Percentiles rank a stretch among this genome's conserved stretches.
Evolutionary conservation across 2,797 vertebrate species (phyloP).

Genomic region (Aphelocoma californica): DNA sequence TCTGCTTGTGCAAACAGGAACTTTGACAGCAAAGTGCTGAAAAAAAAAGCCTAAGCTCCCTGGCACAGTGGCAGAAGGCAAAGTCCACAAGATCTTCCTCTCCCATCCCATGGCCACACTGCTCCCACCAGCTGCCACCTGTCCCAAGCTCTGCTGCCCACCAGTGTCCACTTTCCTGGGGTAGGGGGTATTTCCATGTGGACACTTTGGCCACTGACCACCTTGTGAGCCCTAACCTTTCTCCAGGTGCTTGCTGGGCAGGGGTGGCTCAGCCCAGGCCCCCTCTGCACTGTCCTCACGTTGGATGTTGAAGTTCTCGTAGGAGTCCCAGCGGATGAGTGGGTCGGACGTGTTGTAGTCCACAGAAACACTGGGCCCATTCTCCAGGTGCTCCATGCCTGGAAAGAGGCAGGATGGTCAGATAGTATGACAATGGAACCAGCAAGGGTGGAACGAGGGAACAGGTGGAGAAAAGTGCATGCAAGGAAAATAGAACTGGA

Average conservation of each 20-base stretch:
- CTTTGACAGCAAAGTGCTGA: not conserved
- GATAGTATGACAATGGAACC: not conserved
- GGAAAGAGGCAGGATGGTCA: not conserved
- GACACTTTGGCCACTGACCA: not conserved
- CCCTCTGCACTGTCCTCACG: slow-evolving; percentile 82
- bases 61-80: not conserved
- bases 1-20: not conserved
- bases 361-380: slow-evolving; percentile 91
- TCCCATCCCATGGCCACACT: accelerated
- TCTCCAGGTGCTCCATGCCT: slow-evolving; percentile 95
- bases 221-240: slow-evolving; percentile 9
- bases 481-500: not conserved
- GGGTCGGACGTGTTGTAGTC: slow-evolving; percentile 97
- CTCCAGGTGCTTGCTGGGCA: slow-evolving; percentile 9
- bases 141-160: not conserved
- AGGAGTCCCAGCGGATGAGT: slow-evolving; percentile 96
- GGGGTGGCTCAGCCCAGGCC: slow-evolving; percentile 44
- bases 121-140: not conserved
- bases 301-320: slow-evolving; percentile 84
- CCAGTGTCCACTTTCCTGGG: not conserved
- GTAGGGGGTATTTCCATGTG: not conserved
- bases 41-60: not conserved
- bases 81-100: not conserved
- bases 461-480: not conserved
- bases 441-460: not conserved